Conservation (phyloP, 2,113 vertebrate species). For the Stigmatopora argus region DNA sequence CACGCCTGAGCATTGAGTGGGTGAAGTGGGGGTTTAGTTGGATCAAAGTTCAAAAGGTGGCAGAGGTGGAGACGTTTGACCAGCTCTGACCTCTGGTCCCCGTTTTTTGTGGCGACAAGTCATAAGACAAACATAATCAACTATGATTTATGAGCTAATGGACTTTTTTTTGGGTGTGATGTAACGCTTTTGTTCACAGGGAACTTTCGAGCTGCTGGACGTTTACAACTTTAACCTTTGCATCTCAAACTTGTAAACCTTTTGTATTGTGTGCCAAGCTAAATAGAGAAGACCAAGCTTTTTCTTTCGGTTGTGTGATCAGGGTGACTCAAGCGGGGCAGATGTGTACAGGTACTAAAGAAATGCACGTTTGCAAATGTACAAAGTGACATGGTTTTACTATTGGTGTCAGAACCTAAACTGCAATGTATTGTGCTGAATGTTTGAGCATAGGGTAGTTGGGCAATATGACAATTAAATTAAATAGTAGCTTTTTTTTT, state of each 20-base stretch:
- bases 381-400: not conserved
- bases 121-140: conserved; percentile 61
- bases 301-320: not conserved
- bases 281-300: not conserved
- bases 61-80: conserved; percentile 46
- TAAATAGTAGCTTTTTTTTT: not conserved
- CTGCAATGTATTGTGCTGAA: not conserved
- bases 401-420: not conserved
- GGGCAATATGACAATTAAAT: not conserved
- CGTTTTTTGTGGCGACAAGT: conserved; percentile 39
- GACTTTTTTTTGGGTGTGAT: conserved; percentile 12
- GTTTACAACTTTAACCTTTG: conserved; percentile 30
- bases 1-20: conserved; percentile 32
- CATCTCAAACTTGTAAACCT: conserved; percentile 7
- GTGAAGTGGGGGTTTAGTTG: conserved; percentile 22
- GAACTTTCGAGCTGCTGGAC: conserved; percentile 12
- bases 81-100: conserved; percentile 42
- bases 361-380: not conserved
- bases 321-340: not conserved
- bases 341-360: not conserved
- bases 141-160: conserved; percentile 58
- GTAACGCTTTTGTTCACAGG: conserved; percentile 19
- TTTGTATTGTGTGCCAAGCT: not conserved
- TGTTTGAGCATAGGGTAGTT: not conserved
- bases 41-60: conserved; percentile 51